phyloP scores from a whole-genome alignment of 2,113 vertebrate genomes.

The Gymnarchus niloticus region DNA sequence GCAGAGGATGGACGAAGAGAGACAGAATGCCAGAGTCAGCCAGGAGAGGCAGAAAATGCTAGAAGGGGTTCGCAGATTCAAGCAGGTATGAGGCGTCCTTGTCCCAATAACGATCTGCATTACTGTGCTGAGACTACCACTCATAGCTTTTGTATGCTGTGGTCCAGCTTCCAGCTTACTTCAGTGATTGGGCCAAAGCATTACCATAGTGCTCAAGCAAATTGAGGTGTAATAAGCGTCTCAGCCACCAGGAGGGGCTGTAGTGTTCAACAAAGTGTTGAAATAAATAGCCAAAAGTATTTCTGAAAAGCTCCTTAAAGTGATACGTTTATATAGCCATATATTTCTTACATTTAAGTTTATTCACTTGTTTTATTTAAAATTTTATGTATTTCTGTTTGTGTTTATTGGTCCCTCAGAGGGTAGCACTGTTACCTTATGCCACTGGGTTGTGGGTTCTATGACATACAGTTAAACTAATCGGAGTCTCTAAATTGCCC shows the following conservation, averaged over 20 bases:
- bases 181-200: background rate
- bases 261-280: background rate
- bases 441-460: too few species aligned
- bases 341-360: background rate
- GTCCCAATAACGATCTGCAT: background rate
- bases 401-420: too few species aligned
- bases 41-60: conserved; percentile 88
- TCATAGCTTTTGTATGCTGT: background rate
- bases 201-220: background rate
- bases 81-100: conserved; percentile 69
- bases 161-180: background rate
- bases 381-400: too few species aligned
- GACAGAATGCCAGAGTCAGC: conserved; percentile 74
- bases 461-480: too few species aligned
- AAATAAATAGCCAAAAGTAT: background rate
- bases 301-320: background rate
- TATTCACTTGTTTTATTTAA: too few species aligned
- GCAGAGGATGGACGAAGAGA: conserved; percentile 75
- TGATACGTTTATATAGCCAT: background rate
- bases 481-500: too few species aligned
- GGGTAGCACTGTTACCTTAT: too few species aligned
- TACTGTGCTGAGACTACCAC: background rate
- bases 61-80: conserved; percentile 87
- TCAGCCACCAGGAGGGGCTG: conserved; percentile 14
- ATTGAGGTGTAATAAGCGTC: background rate